These are phyloP conservation scores for Phyto melanocephala DNA, from an alignment of 2,888 invertebrate genomes.

Conservation along the genomic window DNA sequence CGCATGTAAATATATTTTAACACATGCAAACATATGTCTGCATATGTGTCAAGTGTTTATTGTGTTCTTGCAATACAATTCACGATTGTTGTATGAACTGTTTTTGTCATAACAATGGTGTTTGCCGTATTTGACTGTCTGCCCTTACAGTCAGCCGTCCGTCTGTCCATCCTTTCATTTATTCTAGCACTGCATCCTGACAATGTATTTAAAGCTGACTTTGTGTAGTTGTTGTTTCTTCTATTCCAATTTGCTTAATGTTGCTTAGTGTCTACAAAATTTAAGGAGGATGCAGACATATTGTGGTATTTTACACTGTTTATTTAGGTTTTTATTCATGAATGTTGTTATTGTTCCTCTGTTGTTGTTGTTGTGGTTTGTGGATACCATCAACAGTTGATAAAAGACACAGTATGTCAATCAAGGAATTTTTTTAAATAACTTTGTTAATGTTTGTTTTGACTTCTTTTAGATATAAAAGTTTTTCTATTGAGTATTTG, in stretches of 20 bases:
- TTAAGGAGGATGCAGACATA: background rate
- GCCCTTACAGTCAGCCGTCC: background rate
- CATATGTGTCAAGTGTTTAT: background rate
- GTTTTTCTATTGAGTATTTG: background rate
- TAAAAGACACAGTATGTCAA: constrained; percentile 39
- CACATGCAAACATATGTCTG: constrained; percentile 5
- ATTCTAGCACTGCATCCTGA: constrained; percentile 5
- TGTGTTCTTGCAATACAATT: constrained; percentile 25
- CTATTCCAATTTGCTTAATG: background rate
- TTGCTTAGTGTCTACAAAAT: background rate
- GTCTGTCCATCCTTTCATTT: background rate
- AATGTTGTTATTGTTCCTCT: background rate
- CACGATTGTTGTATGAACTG: constrained; percentile 26
- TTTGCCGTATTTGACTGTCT: constrained; percentile 30
- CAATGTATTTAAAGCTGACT: background rate
- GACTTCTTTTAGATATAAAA: background rate
- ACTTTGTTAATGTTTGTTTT: background rate
- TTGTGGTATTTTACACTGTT: constrained; percentile 42
- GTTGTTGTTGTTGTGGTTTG: background rate
- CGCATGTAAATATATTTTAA: background rate
- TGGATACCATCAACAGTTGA: constrained; percentile 22
- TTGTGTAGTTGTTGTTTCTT: constrained; percentile 12
- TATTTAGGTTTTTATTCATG: constrained; percentile 11
- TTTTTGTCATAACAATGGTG: constrained; percentile 37
- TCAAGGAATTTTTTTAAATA: constrained; percentile 6